Evolutionary conservation across 2,113 vertebrate species (phyloP).

Genomic region (Narcine bancroftii): DNA sequence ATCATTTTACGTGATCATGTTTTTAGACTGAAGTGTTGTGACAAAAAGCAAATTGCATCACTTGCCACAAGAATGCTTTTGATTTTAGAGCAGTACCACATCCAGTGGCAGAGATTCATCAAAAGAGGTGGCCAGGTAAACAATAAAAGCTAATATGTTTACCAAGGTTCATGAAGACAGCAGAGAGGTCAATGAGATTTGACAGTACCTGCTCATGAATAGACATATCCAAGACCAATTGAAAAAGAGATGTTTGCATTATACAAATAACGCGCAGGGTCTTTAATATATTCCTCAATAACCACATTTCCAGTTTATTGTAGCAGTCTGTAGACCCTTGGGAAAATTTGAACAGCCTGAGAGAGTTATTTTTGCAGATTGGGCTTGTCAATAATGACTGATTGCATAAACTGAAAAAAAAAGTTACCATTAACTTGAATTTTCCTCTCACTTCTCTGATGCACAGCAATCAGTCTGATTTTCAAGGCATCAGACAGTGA

Average conservation of each 20-base stretch:
- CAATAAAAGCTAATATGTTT: background rate
- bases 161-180: background rate
- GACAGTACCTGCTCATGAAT: background rate
- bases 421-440: conserved; percentile 4
- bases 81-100: background rate
- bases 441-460: background rate
- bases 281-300: no score
- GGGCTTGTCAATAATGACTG: no score
- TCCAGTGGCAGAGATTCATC: background rate
- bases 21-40: background rate
- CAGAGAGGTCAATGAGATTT: background rate
- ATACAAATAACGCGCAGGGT: background rate
- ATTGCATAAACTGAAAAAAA: no score
- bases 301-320: background rate
- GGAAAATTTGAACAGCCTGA: background rate
- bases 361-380: no score
- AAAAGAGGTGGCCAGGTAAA: background rate
- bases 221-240: background rate
- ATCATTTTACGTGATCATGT: background rate
- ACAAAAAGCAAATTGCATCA: background rate
- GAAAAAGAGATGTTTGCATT: background rate
- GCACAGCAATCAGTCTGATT: background rate
- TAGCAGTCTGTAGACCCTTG: background rate
- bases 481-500: background rate
- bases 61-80: background rate